Evolutionary conservation across 2,888 invertebrate species (phyloP), one percentile per base, ranked within the genome.

Genomic region (Chaetoderma sp.): DNA sequence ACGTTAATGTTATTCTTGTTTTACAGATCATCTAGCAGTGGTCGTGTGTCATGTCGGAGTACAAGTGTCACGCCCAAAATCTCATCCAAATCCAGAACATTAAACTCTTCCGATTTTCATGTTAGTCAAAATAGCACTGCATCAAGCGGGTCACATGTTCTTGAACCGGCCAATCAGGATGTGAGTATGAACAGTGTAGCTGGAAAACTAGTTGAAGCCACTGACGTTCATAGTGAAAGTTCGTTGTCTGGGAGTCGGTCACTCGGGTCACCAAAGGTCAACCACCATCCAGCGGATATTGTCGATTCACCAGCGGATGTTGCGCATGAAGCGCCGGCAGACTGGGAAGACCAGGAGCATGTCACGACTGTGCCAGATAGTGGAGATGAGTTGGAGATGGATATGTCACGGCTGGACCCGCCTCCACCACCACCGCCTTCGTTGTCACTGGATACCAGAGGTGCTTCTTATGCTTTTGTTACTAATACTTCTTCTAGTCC

Each of bases 11-110:
- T 27, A 57, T 16, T 61, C 39, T 67, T 58, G 45, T 47, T 8
- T 77, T 75, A 10, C 76, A 85, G 85, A 68, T 80, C 85, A 16
- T 78, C 80, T 4, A 85, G 85, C 75, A 36, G 10, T 10, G 81
- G 84, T 56, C 75, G 85, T n/a, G 81, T 85, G 25, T 83, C 83
- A 8, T 80, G 78, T 67, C 77, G 84, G 42, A 85, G 85, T 63
- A 78, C 81, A n/a, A 84, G 82, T 63, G 83, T 81, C 18, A 84
- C 84, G n/a, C 83, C 84, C 23, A 83, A 81, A 70, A 81, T 80
- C 58, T 71, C 78, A 39, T 66, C 78, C 69, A 81, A 80, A 67
- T 76, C 79, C n/a, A 77, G 81, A 49, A 78, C 82, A 56, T 77
- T 84, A 63, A 83, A 83, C 67, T 84, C 84, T 28, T 77, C 80